Base-by-base conservation (phyloP, 2,888 invertebrate genomes). In the Temnothorax unifasciatus region DNA sequence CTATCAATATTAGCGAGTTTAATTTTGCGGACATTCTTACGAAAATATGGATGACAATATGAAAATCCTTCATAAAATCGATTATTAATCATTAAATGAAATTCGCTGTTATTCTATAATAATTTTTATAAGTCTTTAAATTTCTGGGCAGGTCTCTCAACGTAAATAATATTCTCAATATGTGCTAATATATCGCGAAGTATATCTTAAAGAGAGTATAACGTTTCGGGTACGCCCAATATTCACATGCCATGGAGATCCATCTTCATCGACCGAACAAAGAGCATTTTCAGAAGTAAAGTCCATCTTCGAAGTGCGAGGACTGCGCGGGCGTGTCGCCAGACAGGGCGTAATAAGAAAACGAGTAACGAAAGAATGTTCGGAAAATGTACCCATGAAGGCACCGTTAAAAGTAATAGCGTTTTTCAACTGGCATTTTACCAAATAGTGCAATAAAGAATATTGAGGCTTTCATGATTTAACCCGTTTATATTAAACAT, bases 331-430 rank as follows among this genome's bases (percentile, higher is more conserved):
- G 89, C 85, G 90, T 91, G 89, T 79, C 88, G 64, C 11, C 57
- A 18, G 59, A 71, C n/a, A n/a, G n/a, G n/a, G n/a, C 50, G 82
- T 68, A 85, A 85, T 83, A 50, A 34, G 81, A 87, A 86, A 87
- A 73, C 57, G 13, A 18, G 15, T 82, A 84, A 74, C 88, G 87
- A 86, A 74, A 88, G 87, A 86, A 73, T 68, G 75, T 82, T 79
- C 64, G 83, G 75, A 85, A 83, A 79, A 5, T 15, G 85, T 77
- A 84, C 91, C 90, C 90, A 90, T 85, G 3, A 29, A 85, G 77
- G 75, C 29, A 76, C 76, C 85, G 84, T 92, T 92, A 93, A 93
- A 93, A 92, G 87, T 92, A n/a, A n/a, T n/a, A n/a, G n/a, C n/a
- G n/a, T n/a, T n/a, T n/a, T n/a, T n/a, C n/a, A n/a, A n/a, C n/a